Evolutionary conservation across 2,888 invertebrate species (phyloP).

Genomic region (Nymphalis urticae): DNA sequence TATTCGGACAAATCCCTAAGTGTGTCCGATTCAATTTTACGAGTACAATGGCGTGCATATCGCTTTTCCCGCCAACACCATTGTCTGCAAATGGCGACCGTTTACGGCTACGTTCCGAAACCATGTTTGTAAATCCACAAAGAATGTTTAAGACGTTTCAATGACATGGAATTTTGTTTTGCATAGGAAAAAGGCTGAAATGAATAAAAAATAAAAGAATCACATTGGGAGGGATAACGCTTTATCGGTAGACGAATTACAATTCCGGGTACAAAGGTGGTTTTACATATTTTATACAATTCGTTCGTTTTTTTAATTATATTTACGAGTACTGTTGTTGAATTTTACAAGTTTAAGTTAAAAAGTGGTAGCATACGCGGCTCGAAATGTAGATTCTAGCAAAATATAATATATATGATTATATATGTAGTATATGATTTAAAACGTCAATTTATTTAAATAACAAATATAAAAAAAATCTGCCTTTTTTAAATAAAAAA

Average conservation of each 20-base stretch:
- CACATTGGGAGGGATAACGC: conserved; percentile 21
- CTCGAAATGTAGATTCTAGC: too few relatives aligned
- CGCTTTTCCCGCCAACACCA: conserved; percentile 66
- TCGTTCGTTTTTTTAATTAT: too few relatives aligned
- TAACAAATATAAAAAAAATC: too few relatives aligned
- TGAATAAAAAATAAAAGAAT: conserved; percentile 41
- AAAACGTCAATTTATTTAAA: too few relatives aligned
- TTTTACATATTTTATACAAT: too few relatives aligned
- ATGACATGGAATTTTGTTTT: conserved; percentile 57
- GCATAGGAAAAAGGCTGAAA: conserved; percentile 48
- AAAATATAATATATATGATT: too few relatives aligned
- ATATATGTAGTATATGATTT: too few relatives aligned
- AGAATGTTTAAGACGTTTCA: conserved; percentile 57
- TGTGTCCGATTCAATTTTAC: conserved; percentile 46
- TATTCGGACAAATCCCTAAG: conserved; percentile 58
- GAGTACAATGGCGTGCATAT: conserved; percentile 45
- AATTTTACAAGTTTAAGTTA: too few relatives aligned
- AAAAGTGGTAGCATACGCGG: too few relatives aligned
- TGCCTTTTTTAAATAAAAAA: too few relatives aligned
- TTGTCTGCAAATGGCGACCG: conserved; percentile 75
- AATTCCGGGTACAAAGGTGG: background rate
- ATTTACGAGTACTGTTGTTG: too few relatives aligned
- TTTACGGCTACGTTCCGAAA: conserved; percentile 62
- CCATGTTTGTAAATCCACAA: conserved; percentile 56
- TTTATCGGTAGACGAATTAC: background rate